Percentiles rank a stretch among this genome's conserved stretches.
phyloP scores from a whole-genome alignment of 1,140 invertebrate species.

The Pogonus chalceus region DNA sequence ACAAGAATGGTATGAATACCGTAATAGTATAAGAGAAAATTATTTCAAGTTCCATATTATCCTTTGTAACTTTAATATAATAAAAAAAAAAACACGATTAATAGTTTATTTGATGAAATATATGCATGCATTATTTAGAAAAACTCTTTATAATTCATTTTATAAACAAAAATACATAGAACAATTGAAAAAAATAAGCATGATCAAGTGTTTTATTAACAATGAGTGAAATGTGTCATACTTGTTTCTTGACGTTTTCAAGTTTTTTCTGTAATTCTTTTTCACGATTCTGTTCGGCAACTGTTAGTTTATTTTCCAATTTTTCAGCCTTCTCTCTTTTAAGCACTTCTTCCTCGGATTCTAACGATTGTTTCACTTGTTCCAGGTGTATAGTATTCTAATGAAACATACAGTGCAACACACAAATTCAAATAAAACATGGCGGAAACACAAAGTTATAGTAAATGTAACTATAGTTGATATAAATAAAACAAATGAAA shows the following conservation, averaged over 20 bases:
- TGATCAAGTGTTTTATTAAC: too few species aligned
- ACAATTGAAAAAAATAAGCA: too few species aligned
- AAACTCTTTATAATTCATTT: too few species aligned
- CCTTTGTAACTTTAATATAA: too few species aligned
- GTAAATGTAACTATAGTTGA: not conserved
- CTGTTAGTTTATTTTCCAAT: conserved; percentile 60
- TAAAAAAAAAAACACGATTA: conserved; percentile 31
- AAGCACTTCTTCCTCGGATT: conserved; percentile 47
- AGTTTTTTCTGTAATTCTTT: conserved; percentile 71
- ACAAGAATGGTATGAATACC: too few species aligned
- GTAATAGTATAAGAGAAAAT: too few species aligned
- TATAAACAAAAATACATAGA: too few species aligned
- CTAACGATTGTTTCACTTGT: conserved; percentile 54
- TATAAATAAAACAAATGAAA: conserved; percentile 12
- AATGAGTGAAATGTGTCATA: too few species aligned
- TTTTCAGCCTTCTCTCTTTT: conserved; percentile 55
- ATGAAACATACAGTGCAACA: not conserved
- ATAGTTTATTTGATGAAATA: conserved; percentile 12
- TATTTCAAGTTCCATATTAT: too few species aligned
- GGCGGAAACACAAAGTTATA: conserved; percentile 1
- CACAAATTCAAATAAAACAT: conserved; percentile 1
- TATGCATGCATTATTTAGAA: too few species aligned
- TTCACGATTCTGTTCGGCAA: conserved; percentile 65
- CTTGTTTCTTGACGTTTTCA: conserved; percentile 69
- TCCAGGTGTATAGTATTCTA: conserved; percentile 34